Evolutionary conservation across 2,888 invertebrate species (phyloP).

Genomic region (Aphelenchoides bicaudatus): DNA sequence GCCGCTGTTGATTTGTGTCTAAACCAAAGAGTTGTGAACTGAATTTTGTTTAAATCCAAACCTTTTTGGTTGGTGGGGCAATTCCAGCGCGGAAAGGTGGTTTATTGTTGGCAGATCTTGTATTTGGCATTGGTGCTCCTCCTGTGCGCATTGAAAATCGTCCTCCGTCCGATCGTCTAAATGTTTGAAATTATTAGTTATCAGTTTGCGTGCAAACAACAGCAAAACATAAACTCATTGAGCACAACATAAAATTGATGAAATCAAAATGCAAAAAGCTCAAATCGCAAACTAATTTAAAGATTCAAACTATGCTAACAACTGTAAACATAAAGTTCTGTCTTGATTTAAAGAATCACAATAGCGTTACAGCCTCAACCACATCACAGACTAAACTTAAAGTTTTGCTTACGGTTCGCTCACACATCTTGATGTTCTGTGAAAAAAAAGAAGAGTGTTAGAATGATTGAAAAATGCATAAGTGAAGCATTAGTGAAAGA

Average conservation of each 20-base stretch:
- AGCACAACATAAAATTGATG: not conserved
- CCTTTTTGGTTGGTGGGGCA: constrained; percentile 22
- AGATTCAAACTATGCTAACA: too few species aligned
- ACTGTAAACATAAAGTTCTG: too few species aligned
- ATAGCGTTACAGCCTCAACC: constrained; percentile 21
- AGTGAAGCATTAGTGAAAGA: too few species aligned
- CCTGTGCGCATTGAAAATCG: constrained; percentile 67
- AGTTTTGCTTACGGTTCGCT: constrained; percentile 39
- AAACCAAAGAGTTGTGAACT: not conserved
- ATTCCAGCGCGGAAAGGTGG: constrained; percentile 42
- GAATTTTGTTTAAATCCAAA: constrained; percentile 12
- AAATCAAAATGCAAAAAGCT: not conserved
- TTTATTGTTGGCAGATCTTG: constrained; percentile 11
- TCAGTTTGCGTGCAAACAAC: not conserved
- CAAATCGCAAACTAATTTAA: not conserved
- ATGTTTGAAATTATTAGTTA: constrained; percentile 34
- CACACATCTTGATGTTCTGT: constrained; percentile 32
- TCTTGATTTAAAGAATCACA: too few species aligned
- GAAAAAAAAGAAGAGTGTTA: constrained; percentile 23
- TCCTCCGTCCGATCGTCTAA: constrained; percentile 69
- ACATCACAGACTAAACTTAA: constrained; percentile 14
- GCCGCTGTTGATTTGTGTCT: constrained; percentile 61
- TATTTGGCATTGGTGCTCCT: not conserved
- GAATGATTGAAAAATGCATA: too few species aligned
- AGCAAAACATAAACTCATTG: not conserved